Evolutionary conservation across 2,797 vertebrate species (phyloP).

Genomic region (Phaenicophaeus curvirostris): DNA sequence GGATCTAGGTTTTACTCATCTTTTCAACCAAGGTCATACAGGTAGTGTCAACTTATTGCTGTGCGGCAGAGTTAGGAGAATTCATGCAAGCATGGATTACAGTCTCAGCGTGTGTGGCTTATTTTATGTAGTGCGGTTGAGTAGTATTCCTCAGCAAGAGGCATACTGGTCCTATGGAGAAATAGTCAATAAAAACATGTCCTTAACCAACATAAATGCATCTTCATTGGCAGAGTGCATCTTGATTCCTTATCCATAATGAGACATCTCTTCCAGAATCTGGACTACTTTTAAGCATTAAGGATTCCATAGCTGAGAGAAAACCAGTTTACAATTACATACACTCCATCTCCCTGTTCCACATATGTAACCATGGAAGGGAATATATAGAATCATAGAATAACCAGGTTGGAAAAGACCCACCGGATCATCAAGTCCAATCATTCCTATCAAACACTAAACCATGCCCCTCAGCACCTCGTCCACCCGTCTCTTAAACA

Average conservation of each 20-base stretch:
- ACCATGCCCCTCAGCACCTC: too few relatives aligned
- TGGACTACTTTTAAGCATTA: not conserved
- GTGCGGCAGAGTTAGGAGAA: not conserved
- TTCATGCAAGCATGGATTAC: not conserved
- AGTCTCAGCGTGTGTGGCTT: not conserved
- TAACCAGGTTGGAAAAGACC: too few relatives aligned
- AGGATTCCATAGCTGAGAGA: not conserved
- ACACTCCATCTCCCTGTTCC: not conserved
- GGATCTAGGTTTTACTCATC: not conserved
- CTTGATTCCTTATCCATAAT: not conserved
- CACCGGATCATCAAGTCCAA: too few relatives aligned
- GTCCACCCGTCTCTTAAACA: too few relatives aligned
- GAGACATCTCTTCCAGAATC: not conserved
- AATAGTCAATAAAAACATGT: not conserved
- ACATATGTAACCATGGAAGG: rapidly evolving
- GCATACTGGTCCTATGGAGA: not conserved
- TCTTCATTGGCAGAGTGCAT: not conserved
- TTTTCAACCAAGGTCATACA: not conserved
- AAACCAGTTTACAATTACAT: not conserved
- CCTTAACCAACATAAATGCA: not conserved
- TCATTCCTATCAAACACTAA: too few relatives aligned
- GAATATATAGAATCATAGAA: too few relatives aligned
- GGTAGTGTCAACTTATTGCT: not conserved
- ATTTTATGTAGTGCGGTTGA: not conserved
- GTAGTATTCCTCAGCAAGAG: not conserved